Percentiles rank a stretch among this genome's conserved stretches.
Evolutionary conservation across 1,140 invertebrate genomes (phyloP).

Genomic region (Kradibia gibbosae): DNA sequence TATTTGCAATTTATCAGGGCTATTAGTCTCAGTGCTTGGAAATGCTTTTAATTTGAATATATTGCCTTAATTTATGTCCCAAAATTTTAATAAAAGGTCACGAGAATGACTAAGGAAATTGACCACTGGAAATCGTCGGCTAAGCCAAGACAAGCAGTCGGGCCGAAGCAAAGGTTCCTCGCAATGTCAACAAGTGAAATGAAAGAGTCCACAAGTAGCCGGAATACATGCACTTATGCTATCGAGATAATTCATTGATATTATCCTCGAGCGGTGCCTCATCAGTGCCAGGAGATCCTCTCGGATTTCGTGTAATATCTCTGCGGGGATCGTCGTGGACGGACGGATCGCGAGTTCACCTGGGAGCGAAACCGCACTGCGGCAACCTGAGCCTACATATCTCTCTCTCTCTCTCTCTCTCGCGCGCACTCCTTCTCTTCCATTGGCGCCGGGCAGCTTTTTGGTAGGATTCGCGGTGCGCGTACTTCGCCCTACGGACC

Average conservation of each 20-base stretch:
- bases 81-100: too few species aligned
- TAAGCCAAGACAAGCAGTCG: neutral
- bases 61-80: too few species aligned
- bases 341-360: slow-evolving; percentile 8
- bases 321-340: neutral
- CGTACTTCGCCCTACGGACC: slow-evolving; percentile 2
- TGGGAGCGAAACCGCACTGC: slow-evolving; percentile 42
- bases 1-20: too few species aligned
- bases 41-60: too few species aligned
- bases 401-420: neutral
- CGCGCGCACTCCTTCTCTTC: neutral
- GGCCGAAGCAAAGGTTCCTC: neutral
- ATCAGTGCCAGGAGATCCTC: neutral
- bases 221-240: neutral
- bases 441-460: neutral
- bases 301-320: neutral
- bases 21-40: too few species aligned
- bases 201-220: neutral
- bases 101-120: too few species aligned
- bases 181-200: slow-evolving; percentile 21
- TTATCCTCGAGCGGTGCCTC: neutral
- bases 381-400: slow-evolving; percentile 8
- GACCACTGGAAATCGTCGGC: too few species aligned
- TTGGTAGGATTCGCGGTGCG: neutral
- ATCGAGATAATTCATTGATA: neutral